phyloP scores from a whole-genome alignment of 2,888 invertebrate genomes.

The Ectobius pallidus region DNA sequence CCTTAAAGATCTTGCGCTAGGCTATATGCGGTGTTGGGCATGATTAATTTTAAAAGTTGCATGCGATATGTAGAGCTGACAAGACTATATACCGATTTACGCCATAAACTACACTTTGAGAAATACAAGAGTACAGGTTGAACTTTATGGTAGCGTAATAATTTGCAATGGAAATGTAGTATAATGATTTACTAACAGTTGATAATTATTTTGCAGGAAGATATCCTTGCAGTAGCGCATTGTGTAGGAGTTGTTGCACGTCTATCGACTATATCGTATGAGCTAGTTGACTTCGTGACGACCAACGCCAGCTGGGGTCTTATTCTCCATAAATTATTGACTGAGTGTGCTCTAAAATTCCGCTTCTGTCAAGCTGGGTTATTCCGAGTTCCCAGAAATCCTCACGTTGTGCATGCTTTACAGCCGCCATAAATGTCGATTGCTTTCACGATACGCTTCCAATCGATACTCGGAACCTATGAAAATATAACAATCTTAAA shows the following conservation, averaged over 20 bases:
- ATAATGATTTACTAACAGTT: too few species aligned
- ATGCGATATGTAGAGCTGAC: too few species aligned
- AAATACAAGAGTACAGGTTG: too few species aligned
- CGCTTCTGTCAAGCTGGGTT: neutral
- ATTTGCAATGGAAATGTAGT: too few species aligned
- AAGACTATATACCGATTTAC: too few species aligned
- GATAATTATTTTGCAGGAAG: too few species aligned
- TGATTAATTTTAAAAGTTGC: too few species aligned
- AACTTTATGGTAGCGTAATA: too few species aligned
- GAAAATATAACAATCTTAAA: neutral
- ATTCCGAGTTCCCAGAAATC: conserved; percentile 7
- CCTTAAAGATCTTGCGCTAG: too few species aligned
- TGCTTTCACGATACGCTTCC: neutral
- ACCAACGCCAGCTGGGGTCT: neutral
- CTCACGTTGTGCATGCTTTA: conserved; percentile 15
- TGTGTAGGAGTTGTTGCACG: neutral
- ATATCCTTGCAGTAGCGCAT: too few species aligned
- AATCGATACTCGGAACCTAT: conserved; percentile 2
- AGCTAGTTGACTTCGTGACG: conserved; percentile 5
- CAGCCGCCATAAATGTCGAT: conserved; percentile 19
- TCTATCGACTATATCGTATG: neutral
- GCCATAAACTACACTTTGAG: too few species aligned
- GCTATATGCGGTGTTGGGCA: too few species aligned
- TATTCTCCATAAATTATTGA: conserved; percentile 21
- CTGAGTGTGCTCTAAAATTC: neutral